phyloP scores from a whole-genome alignment of 2,113 vertebrate species.

The Dolichotis patagonum region DNA sequence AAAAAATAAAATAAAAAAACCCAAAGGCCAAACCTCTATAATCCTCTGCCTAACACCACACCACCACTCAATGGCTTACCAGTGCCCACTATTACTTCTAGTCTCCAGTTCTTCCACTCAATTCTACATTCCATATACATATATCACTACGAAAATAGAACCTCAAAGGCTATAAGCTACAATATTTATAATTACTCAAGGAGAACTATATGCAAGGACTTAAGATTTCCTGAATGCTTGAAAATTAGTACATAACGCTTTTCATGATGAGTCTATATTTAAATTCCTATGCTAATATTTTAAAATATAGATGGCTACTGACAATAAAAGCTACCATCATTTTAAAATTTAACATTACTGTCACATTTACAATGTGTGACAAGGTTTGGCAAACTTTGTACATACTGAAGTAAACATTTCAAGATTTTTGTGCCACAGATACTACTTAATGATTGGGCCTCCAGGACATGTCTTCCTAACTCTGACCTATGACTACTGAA shows the following conservation, averaged over 20 bases:
- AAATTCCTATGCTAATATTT: neutral
- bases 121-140: neutral
- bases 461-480: neutral
- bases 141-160: neutral
- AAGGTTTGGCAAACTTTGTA: neutral
- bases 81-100: neutral
- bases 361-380: neutral
- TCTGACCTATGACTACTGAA: neutral
- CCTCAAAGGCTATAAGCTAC: neutral
- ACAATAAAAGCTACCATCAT: neutral
- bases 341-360: slow-evolving; percentile 14
- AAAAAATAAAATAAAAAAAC: neutral
- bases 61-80: neutral
- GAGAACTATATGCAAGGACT: neutral
- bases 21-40: neutral
- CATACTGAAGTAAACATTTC: neutral
- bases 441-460: neutral
- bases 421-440: neutral
- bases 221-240: neutral
- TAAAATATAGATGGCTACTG: neutral
- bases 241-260: neutral
- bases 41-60: neutral
- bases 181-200: neutral
- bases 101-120: neutral
- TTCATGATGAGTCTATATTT: neutral